phyloP scores from a whole-genome alignment of 2,797 vertebrate species.

The Sarcophilus harrisii region DNA sequence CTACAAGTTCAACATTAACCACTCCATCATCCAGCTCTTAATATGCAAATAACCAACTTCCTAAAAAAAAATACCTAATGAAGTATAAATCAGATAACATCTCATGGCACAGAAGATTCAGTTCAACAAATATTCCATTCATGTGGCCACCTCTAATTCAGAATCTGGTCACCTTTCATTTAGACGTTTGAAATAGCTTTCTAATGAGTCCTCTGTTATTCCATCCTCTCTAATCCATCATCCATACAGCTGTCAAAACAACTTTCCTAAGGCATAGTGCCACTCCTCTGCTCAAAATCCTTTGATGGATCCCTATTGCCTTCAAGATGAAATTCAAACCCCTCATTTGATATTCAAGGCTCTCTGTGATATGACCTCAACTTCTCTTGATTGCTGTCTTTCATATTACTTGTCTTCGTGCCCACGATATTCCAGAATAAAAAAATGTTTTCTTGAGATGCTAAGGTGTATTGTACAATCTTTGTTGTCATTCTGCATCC shows the following conservation, averaged over 20 bases:
- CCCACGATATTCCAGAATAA: neutral
- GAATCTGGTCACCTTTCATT: neutral
- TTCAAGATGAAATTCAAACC: neutral
- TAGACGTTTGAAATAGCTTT: neutral
- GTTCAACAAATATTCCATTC: neutral
- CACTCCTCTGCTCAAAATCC: neutral
- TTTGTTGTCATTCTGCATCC: constrained; percentile 71
- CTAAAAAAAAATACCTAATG: constrained; percentile 33
- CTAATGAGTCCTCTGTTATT: neutral
- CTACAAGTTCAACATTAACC: neutral
- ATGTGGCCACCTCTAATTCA: neutral
- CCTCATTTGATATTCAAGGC: neutral
- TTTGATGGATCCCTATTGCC: neutral
- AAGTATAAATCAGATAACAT: constrained; percentile 43
- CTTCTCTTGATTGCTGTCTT: neutral
- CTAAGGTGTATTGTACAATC: constrained; percentile 75
- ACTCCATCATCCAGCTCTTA: neutral
- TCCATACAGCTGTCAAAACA: neutral
- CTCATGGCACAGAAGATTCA: neutral
- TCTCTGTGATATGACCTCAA: neutral
- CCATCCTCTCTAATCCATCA: neutral
- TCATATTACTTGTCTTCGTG: neutral
- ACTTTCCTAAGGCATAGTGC: neutral
- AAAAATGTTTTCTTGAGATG: constrained; percentile 66
- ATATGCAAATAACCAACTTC: neutral